Conservation (phyloP, 2,113 vertebrate genomes). For the Cryptomyrus ogoouensis region DNA sequence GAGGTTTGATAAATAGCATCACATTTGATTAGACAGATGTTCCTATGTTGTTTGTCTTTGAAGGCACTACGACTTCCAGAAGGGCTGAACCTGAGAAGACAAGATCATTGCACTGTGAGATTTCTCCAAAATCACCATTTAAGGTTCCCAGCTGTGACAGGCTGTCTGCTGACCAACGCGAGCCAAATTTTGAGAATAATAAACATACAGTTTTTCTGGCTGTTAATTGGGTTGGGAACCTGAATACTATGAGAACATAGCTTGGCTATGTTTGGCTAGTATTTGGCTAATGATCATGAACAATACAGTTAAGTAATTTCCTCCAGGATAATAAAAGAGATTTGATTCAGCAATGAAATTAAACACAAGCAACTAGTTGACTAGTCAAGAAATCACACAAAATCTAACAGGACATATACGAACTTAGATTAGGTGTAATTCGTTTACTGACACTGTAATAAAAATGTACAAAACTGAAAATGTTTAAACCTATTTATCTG, state of each 20-base stretch:
- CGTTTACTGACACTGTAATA: neutral
- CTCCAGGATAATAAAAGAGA: neutral
- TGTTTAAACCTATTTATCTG: neutral
- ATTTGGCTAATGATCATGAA: neutral
- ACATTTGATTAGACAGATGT: constrained; percentile 58
- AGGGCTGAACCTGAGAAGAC: constrained; percentile 4
- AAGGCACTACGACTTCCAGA: constrained; percentile 37
- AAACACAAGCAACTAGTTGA: neutral
- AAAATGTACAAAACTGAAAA: neutral
- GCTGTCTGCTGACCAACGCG: neutral
- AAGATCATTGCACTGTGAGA: neutral
- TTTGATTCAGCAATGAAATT: neutral
- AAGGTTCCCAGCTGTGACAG: neutral
- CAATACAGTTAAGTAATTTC: neutral
- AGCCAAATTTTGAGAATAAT: neutral
- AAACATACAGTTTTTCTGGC: neutral
- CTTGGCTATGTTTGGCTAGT: neutral
- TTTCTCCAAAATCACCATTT: constrained; percentile 9
- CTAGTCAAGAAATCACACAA: neutral
- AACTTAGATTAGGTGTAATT: neutral
- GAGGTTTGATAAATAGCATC: constrained; percentile 61
- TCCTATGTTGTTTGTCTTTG: constrained; percentile 38
- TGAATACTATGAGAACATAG: neutral
- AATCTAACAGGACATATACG: neutral
- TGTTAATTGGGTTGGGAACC: neutral